Base-by-base conservation (phyloP, 2,113 vertebrate genomes). In the Nibea albiflora region DNA sequence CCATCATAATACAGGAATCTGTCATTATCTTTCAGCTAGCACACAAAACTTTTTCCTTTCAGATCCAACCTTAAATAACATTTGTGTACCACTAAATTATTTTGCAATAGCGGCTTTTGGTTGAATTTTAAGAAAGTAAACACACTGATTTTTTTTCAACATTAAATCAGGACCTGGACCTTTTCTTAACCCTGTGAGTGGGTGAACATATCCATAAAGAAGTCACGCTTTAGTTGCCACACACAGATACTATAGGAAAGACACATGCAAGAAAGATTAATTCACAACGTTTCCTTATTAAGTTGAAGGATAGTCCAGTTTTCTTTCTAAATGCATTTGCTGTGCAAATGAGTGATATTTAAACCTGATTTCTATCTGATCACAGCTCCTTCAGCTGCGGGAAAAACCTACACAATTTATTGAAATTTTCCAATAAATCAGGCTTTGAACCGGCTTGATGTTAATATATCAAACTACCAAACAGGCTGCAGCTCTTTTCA, bases 401-500 rank as follows among this genome's bases (percentile, higher is more conserved):
- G 64, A 60, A 81, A 65, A 72, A n/a, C 14, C 64, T 17, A 54
- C 42, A 68, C 62, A 16, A 75, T 65, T 50, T 63, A 39, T 56
- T 31, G 52, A 22, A 52, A 73, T 26, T 20, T 53, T 76, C 31
- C 31, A 35, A 35, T 35, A 35, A 35, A 35, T 11, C 22, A 61
- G 68, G 24, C 70, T 68, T 76, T 87, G 62, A 70, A 74, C 46
- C 80, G 31, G 17, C 57, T 44, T 20, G 28, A 66, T 42, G 39
- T 64, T 53, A 73, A 56, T 42, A 60, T 60, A 50, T 46, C 67
- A 72, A 72, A 79, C 52, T 78, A 61, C 56, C 46, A 69, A 76
- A 75, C 39, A 76, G 5, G n/a, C 42, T 20, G 31, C 50, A 47
- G 47, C 52, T 77, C 35, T 35, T 76, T 61, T 62, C 42, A 85